Evolutionary conservation across 2,888 invertebrate species (phyloP).

Genomic region (Tanaodytes sp.): DNA sequence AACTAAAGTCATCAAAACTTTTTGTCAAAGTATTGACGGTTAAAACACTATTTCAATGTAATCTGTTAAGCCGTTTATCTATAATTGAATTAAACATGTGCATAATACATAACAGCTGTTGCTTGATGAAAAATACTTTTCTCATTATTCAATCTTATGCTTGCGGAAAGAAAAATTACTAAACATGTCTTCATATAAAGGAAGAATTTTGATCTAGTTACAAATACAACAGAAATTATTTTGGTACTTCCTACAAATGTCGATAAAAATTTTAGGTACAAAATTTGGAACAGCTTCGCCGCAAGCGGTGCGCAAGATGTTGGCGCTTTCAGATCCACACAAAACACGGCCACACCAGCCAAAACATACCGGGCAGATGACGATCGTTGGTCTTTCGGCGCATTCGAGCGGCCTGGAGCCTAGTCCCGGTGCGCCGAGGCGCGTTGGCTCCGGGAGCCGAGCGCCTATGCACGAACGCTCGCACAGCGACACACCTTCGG

Average conservation of each 20-base stretch:
- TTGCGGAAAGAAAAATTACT: neutral
- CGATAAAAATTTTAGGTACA: constrained; percentile 66
- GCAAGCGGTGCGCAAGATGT: constrained; percentile 95
- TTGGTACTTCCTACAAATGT: too few relatives aligned
- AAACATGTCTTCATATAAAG: neutral
- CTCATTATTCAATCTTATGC: too few relatives aligned
- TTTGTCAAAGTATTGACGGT: too few relatives aligned
- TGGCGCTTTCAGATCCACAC: constrained; percentile 90
- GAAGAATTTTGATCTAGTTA: too few relatives aligned
- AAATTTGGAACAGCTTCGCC: constrained; percentile 90
- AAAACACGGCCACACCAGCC: constrained; percentile 93
- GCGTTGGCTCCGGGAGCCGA: constrained; percentile 75
- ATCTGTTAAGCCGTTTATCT: too few relatives aligned
- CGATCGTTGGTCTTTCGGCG: constrained; percentile 78
- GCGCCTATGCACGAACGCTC: constrained; percentile 87
- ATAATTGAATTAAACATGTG: too few relatives aligned
- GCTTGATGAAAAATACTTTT: too few relatives aligned
- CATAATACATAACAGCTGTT: too few relatives aligned
- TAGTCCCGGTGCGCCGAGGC: constrained; percentile 76
- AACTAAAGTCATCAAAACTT: too few relatives aligned
- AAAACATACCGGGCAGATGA: constrained; percentile 78
- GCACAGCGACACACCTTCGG: constrained; percentile 90
- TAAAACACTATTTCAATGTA: too few relatives aligned
- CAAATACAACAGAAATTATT: too few relatives aligned
- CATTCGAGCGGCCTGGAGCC: constrained; percentile 74